Evolutionary conservation across 2,797 vertebrate species (phyloP).

Genomic region (Echiichthys vipera): DNA sequence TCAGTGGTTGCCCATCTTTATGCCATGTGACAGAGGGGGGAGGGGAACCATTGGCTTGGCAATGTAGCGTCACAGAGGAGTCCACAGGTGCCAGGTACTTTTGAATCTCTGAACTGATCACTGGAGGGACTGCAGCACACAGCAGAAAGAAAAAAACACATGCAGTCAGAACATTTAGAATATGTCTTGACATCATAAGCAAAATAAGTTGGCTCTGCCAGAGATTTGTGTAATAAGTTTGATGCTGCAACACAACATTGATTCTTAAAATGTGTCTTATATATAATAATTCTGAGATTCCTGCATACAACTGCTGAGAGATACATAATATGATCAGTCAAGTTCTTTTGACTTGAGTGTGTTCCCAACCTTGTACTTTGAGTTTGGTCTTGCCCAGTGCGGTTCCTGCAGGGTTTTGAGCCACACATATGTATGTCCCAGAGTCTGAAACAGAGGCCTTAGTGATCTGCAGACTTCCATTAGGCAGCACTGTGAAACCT

Average conservation of each 20-base stretch:
- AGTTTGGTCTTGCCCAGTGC: slow-evolving; percentile 95
- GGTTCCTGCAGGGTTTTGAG: slow-evolving; percentile 95
- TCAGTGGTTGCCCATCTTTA: slow-evolving; percentile 87
- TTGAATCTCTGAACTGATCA: slow-evolving; percentile 82
- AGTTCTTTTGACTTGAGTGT: neutral
- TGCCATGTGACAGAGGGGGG: slow-evolving; percentile 89
- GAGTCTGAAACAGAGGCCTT: slow-evolving; percentile 87
- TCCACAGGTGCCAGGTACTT: slow-evolving; percentile 87
- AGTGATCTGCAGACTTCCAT: slow-evolving; percentile 91
- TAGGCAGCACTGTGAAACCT: slow-evolving; percentile 86
- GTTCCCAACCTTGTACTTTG: slow-evolving; percentile 90
- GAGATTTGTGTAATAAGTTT: neutral
- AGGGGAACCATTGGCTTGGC: slow-evolving; percentile 89
- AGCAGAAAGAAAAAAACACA: neutral
- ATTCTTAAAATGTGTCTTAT: accelerated
- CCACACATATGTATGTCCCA: slow-evolving; percentile 95
- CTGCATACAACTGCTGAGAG: neutral
- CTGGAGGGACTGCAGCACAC: slow-evolving; percentile 89
- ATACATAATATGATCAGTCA: neutral
- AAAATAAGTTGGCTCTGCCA: neutral
- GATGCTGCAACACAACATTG: neutral
- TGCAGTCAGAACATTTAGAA: accelerated
- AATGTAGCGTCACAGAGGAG: slow-evolving; percentile 88
- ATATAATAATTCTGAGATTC: neutral
- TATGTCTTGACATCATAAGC: neutral